These are phyloP conservation scores for Panzeria rudis DNA, from an alignment of 2,888 invertebrate species.

Conservation along the genomic window DNA sequence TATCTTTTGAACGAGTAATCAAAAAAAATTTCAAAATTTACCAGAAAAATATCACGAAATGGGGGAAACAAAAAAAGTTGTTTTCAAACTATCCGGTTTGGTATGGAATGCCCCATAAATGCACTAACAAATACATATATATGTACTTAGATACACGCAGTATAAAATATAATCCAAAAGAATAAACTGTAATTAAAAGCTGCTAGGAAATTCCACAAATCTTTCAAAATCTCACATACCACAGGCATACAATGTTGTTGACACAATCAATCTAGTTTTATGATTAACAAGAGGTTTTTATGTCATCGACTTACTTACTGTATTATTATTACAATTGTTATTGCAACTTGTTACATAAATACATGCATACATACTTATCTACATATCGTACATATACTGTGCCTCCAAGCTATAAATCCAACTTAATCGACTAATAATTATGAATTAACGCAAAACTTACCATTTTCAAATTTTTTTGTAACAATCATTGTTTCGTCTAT, in stretches of 20 bases:
- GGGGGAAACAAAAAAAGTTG: too few relatives aligned
- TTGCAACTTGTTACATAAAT: not conserved
- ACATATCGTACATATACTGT: too few relatives aligned
- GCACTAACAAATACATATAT: not conserved
- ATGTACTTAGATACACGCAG: not conserved
- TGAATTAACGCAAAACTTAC: constrained; percentile 62
- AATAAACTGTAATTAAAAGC: constrained; percentile 23
- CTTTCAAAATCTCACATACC: constrained; percentile 1
- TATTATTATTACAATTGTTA: not conserved
- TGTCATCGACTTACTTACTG: not conserved
- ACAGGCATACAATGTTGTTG: not conserved
- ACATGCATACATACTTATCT: too few relatives aligned
- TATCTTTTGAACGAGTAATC: too few relatives aligned
- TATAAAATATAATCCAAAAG: not conserved
- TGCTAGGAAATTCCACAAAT: constrained; percentile 30
- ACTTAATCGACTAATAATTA: not conserved
- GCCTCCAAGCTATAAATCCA: not conserved
- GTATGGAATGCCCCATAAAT: too few relatives aligned
- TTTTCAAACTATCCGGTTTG: too few relatives aligned
- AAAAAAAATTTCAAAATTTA: too few relatives aligned
- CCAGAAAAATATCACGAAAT: too few relatives aligned
- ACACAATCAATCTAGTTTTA: not conserved
- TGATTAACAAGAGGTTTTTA: not conserved
- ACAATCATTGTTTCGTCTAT: constrained; percentile 64
- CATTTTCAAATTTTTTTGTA: constrained; percentile 65